Percentiles rank a stretch among this genome's conserved stretches.
Evolutionary conservation across 1,140 invertebrate species (phyloP).

Genomic region (Cherax quadricarinatus): DNA sequence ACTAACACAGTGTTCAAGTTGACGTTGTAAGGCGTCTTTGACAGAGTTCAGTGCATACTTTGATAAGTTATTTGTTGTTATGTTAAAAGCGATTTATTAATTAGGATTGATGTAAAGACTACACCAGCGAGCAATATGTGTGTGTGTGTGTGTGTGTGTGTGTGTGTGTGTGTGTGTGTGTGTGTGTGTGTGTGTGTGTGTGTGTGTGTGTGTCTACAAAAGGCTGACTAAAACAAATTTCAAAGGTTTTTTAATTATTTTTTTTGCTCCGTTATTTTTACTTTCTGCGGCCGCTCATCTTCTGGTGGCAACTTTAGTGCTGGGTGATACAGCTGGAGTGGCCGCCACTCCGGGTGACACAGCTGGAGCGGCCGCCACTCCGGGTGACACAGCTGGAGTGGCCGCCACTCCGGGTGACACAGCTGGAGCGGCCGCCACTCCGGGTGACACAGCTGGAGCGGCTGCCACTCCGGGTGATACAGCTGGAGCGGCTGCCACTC

Average conservation of each 20-base stretch:
- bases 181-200: too few relatives aligned
- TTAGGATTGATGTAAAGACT: too few relatives aligned
- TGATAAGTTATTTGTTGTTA: too few relatives aligned
- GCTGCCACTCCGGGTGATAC: not conserved
- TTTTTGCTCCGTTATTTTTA: too few relatives aligned
- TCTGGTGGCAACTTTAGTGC: constrained; percentile 19
- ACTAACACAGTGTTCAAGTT: too few relatives aligned
- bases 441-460: not conserved
- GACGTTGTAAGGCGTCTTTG: too few relatives aligned
- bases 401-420: not conserved
- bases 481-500: not conserved
- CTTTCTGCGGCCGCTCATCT: not conserved
- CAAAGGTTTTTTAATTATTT: not conserved
- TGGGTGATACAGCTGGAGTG: not conserved
- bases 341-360: not conserved
- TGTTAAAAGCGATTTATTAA: too few relatives aligned
- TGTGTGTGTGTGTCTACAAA: too few relatives aligned
- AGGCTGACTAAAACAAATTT: not conserved
- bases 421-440: not conserved
- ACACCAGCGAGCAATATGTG: too few relatives aligned
- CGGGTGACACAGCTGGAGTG: not conserved
- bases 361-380: not conserved
- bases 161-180: too few relatives aligned
- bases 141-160: too few relatives aligned
- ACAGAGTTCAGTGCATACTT: too few relatives aligned